Evolutionary conservation across 2,797 vertebrate genomes (phyloP).

Genomic region (Takifugu ocellatus): DNA sequence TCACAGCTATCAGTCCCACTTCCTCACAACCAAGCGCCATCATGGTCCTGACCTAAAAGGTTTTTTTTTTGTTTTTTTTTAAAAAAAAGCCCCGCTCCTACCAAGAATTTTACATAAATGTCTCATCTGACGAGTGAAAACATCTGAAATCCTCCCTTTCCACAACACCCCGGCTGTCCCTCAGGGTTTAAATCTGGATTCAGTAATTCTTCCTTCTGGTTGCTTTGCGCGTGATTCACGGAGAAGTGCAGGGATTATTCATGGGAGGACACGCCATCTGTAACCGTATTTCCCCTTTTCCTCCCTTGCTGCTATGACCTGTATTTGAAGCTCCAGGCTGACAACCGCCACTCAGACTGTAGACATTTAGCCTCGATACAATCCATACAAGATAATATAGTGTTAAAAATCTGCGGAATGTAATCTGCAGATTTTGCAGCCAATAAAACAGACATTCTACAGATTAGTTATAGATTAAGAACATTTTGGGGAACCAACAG

Average conservation of each 20-base stretch:
- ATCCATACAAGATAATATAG: too few species aligned
- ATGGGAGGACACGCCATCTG: conserved; percentile 2
- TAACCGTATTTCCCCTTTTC: background rate
- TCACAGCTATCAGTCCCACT: conserved; percentile 17
- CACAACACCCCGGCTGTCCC: conserved; percentile 24
- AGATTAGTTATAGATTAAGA: too few species aligned
- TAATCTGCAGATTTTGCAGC: too few species aligned
- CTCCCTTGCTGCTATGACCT: background rate
- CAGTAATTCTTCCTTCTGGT: conserved; percentile 27
- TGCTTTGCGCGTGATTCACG: conserved; percentile 6
- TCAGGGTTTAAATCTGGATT: conserved; percentile 35
- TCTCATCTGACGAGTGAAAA: conserved; percentile 7
- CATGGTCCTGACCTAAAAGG: background rate
- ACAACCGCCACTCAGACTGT: conserved; percentile 17
- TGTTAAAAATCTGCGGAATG: background rate
- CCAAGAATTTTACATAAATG: conserved; percentile 24
- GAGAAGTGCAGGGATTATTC: conserved; percentile 18
- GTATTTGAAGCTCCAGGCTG: conserved; percentile 9
- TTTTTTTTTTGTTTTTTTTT: too few species aligned
- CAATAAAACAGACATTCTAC: too few species aligned
- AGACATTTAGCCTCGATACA: too few species aligned
- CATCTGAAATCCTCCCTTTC: conserved; percentile 38
- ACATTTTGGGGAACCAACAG: too few species aligned
- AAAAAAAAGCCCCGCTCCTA: too few species aligned
- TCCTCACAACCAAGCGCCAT: conserved; percentile 6